phyloP scores from a whole-genome alignment of 2,888 invertebrate genomes.

The Venusia cambrica region DNA sequence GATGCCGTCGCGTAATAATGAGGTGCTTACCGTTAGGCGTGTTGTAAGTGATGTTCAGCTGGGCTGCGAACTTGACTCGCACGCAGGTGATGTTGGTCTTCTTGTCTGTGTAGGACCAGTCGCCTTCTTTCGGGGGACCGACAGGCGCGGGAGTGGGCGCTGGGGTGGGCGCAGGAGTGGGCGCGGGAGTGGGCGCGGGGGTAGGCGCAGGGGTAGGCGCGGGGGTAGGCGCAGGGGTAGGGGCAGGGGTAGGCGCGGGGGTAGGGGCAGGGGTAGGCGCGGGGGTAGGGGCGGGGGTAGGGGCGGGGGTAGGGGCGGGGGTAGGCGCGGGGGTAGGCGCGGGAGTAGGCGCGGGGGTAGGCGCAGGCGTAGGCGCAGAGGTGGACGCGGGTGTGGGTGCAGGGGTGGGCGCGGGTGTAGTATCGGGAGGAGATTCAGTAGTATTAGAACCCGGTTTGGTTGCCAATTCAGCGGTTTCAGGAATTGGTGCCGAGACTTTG shows the following conservation, averaged over 20 bases:
- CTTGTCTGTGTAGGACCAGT: constrained; percentile 47
- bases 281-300: constrained; percentile 33
- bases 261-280: constrained; percentile 44
- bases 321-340: constrained; percentile 35
- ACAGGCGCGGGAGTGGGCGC: constrained; percentile 43
- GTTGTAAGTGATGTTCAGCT: constrained; percentile 81
- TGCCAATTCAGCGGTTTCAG: no score
- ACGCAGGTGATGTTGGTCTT: constrained; percentile 82
- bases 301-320: constrained; percentile 17
- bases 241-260: constrained; percentile 53
- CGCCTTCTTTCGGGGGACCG: constrained; percentile 53
- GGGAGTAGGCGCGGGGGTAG: constrained; percentile 37
- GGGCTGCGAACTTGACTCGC: constrained; percentile 83
- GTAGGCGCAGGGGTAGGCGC: constrained; percentile 56
- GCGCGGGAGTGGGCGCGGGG: constrained; percentile 45
- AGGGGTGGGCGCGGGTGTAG: neutral
- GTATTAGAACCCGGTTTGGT: no score
- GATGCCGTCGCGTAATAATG: no score
- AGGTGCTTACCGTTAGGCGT: constrained; percentile 52
- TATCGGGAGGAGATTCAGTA: no score
- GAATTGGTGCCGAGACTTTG: no score
- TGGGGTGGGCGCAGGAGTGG: constrained; percentile 41
- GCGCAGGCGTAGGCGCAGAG: constrained; percentile 7
- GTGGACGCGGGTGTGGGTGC: constrained; percentile 6
- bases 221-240: constrained; percentile 65